Percentiles rank a stretch among this genome's conserved stretches.
Conservation (phyloP, 2,113 vertebrate genomes). For the Ailuropoda melanoleuca region DNA sequence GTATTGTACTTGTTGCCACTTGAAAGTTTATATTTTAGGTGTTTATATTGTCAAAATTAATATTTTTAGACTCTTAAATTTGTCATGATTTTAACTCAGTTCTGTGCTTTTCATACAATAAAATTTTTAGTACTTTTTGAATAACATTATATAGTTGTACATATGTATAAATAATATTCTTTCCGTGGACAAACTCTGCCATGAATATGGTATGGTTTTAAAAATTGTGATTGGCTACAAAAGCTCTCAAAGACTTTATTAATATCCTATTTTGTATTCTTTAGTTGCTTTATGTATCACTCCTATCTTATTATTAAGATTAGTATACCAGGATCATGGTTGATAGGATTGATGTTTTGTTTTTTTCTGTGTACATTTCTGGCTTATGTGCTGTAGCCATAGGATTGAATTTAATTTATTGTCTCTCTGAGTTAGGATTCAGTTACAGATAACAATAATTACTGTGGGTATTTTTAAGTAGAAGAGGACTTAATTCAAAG, state of each 20-base stretch:
- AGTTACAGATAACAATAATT: background rate
- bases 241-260: background rate
- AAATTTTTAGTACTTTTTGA: background rate
- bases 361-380: background rate
- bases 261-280: background rate
- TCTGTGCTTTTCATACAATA: conserved; percentile 23
- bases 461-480: conserved; percentile 43
- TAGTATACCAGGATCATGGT: background rate
- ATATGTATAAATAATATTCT: background rate
- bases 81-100: background rate
- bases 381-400: background rate
- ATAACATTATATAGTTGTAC: background rate
- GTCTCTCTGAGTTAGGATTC: background rate
- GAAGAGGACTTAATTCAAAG: conserved; percentile 6
- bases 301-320: background rate
- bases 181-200: background rate
- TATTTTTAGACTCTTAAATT: background rate
- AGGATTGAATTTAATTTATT: conserved; percentile 25
- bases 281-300: conserved; percentile 11
- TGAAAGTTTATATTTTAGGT: conserved; percentile 30
- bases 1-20: background rate
- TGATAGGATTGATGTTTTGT: background rate
- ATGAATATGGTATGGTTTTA: background rate
- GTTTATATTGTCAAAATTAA: background rate
- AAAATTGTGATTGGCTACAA: background rate